These are phyloP conservation scores for Musca vetustissima DNA, from an alignment of 1,140 invertebrate species.

Conservation along the genomic window DNA sequence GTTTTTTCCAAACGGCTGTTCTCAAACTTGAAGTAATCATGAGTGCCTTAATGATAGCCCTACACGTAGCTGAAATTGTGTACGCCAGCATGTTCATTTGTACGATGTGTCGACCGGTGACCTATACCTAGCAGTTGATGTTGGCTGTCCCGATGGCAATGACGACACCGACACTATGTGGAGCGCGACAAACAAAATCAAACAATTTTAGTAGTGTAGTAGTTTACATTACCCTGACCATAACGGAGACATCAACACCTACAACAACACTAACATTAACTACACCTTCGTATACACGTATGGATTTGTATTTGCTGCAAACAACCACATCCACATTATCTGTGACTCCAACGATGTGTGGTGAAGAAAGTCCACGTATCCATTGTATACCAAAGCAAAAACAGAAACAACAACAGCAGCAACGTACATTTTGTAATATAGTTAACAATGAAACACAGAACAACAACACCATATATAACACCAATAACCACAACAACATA, in stretches of 20 bases:
- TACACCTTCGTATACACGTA: too few species aligned
- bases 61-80: slow-evolving; percentile 75
- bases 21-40: slow-evolving; percentile 83
- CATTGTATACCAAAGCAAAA: too few species aligned
- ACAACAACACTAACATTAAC: background rate
- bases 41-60: slow-evolving; percentile 78
- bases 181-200: too few species aligned
- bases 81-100: slow-evolving; percentile 76
- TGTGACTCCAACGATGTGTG: background rate
- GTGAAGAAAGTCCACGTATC: too few species aligned
- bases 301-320: background rate
- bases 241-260: background rate
- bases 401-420: background rate
- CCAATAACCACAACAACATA: background rate
- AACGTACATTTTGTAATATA: background rate
- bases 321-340: background rate
- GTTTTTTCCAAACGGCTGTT: slow-evolving; percentile 82
- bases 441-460: background rate
- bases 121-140: slow-evolving; percentile 57
- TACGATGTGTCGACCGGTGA: slow-evolving; percentile 68
- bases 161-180: background rate
- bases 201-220: too few species aligned
- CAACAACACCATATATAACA: background rate
- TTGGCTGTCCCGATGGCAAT: background rate
- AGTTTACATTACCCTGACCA: background rate